Evolutionary conservation across 1,140 invertebrate genomes (phyloP), one percentile per base, ranked within the genome.

Genomic region (Bombus terrestris): DNA sequence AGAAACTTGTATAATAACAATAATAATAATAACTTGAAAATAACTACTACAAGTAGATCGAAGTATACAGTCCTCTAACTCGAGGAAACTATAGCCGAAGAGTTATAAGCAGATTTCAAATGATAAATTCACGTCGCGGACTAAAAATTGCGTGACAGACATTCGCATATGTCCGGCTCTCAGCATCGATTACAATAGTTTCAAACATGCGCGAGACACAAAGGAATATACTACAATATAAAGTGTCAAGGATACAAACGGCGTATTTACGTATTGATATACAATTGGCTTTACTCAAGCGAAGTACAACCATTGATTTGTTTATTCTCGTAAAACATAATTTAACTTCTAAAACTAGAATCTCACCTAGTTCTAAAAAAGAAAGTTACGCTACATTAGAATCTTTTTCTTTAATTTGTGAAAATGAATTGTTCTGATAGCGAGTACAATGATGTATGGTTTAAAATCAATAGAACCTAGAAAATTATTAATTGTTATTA

Each of bases 211-310:
- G 43, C 25, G 43, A 47, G 28, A 18, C 66, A 72, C 57, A 28
- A 9, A 73, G 13, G 53, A n/a, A 28, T 41, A n/a, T 43, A 43
- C 35, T n/a, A n/a, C 35, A 18, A 47, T 37, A 35, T 41, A 68
- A 74, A 72, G 78, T 81, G 71, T 85, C 83, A 85, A 85, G 78
- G 83, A 85, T 81, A 53, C 12, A 62, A 6, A 53, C 25, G n/a
- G 35, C 15, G 13, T 59, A 53, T 53, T 18, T 53, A 59, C 18
- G 10, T 69, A 80, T 80, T 37, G 64, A 18, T 80, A 37, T 53
- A 32, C 64, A 80, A 80, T 53, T 69, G n/a, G 64, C 13, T 35
- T 68, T 80, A 68, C 41, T 47, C 68, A 39, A 79, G 32, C 18
- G 5, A 68, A 22, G 39, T 47, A 28, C 12, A 43, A 13, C n/a